phyloP scores from a whole-genome alignment of 2,113 vertebrate species.

The Perca flavescens region DNA sequence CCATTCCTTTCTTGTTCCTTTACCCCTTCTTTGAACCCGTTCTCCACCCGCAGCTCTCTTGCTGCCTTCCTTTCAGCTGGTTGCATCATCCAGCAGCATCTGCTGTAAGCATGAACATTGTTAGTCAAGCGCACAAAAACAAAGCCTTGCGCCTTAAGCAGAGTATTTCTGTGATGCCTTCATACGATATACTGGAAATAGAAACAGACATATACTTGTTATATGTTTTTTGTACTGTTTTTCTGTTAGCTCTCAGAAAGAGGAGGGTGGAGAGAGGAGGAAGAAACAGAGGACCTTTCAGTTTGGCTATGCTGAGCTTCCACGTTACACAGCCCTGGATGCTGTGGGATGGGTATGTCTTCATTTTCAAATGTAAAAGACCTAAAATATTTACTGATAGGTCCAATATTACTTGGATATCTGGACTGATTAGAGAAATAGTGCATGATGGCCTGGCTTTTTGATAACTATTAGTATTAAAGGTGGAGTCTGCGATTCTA shows the following conservation, averaged over 20 bases:
- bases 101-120: not conserved
- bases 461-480: not conserved
- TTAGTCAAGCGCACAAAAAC: conserved; percentile 7
- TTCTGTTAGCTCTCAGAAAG: conserved; percentile 75
- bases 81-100: conserved; percentile 65
- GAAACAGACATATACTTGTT: not conserved
- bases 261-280: conserved; percentile 74
- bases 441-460: not conserved
- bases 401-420: no score
- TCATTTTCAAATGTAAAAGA: not conserved
- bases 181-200: not conserved
- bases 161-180: conserved; percentile 3
- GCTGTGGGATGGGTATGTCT: conserved; percentile 85
- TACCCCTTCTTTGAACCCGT: conserved; percentile 31
- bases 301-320: conserved; percentile 74
- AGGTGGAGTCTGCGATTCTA: not conserved
- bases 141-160: not conserved
- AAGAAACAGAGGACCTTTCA: conserved; percentile 76
- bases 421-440: not conserved
- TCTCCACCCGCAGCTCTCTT: not conserved
- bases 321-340: conserved; percentile 83
- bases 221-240: not conserved
- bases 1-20: conserved; percentile 8
- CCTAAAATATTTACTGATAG: not conserved
- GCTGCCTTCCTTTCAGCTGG: conserved; percentile 47